Evolutionary conservation across 2,888 invertebrate genomes (phyloP).

Genomic region (Hypomecis atomaria): DNA sequence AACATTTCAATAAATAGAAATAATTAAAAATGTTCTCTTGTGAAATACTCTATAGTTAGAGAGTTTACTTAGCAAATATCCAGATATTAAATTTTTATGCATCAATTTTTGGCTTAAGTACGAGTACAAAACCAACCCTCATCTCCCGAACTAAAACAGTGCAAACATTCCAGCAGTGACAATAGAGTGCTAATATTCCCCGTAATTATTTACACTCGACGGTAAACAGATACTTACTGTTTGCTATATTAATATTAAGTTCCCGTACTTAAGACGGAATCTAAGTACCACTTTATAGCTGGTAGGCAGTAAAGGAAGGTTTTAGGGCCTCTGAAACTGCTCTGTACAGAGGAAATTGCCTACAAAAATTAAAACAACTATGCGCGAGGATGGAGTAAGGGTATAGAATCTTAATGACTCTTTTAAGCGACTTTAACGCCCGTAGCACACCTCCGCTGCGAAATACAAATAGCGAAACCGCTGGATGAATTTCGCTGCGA

Average conservation of each 20-base stretch:
- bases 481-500: too few species aligned
- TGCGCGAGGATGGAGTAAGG: background rate
- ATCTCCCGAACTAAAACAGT: constrained; percentile 13
- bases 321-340: constrained; percentile 1
- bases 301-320: constrained; percentile 1
- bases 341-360: constrained; percentile 7
- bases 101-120: too few species aligned
- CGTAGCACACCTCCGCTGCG: too few species aligned
- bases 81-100: too few species aligned
- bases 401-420: background rate
- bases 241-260: constrained; percentile 31
- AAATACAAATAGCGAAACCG: too few species aligned
- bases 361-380: constrained; percentile 3
- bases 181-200: constrained; percentile 35
- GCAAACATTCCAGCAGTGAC: constrained; percentile 27
- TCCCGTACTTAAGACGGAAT: constrained; percentile 18
- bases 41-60: too few species aligned
- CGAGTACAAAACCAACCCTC: background rate
- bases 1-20: too few species aligned
- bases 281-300: constrained; percentile 8
- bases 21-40: too few species aligned
- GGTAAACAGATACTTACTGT: constrained; percentile 32
- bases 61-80: too few species aligned
- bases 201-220: constrained; percentile 32
- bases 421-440: too few species aligned